Evolutionary conservation across 1,140 invertebrate genomes (phyloP), one percentile per base, ranked within the genome.

Genomic region (Nephotettix cincticeps): DNA sequence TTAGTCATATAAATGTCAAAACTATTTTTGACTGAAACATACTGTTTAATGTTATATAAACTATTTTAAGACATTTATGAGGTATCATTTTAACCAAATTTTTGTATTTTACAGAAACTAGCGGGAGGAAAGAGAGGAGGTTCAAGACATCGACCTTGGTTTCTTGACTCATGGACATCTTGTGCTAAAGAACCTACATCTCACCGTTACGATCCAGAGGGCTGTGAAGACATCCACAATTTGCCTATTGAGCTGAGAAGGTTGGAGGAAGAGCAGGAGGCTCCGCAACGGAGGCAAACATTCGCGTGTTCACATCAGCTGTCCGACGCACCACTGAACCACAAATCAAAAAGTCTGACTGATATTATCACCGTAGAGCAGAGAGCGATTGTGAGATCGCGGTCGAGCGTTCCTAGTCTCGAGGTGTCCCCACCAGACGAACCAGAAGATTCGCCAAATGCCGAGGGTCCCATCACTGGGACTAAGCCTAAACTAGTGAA

Each of bases 171-270:
- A 27, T 93, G 91, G 90, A 87, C 86, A 61, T 84, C 85, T 36
- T 83, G 85, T 73, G 80, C 74, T 2, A 82, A 86, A 81, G 82
- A 88, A 76, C 74, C 85, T 67, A 78, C 83, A 30, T 79, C 81
- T 68, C 76, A 82, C 75, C 77, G 83, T 79, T 81, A 81, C 76
- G 82, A 84, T 69, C 81, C 81, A 25, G 84, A 81, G 76, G 84
- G 81, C 45, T 88, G 84, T 73, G 84, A 87, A 65, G 87, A 89
- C 75, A 83, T 88, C 27, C 87, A 90, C 73, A 91, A 95, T 76
- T 81, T 95, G 61, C 94, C 94, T 1, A 97, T 97, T 54, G 94
- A 97, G 82, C 80, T 97, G 25, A 84, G 93, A n/a, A 85, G 93
- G 23, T 82, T 96, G 45, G 94, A 96, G 77, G 91, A 93, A 75